Base-by-base conservation (phyloP, 2,888 invertebrate species). In the Molorchus minor region DNA sequence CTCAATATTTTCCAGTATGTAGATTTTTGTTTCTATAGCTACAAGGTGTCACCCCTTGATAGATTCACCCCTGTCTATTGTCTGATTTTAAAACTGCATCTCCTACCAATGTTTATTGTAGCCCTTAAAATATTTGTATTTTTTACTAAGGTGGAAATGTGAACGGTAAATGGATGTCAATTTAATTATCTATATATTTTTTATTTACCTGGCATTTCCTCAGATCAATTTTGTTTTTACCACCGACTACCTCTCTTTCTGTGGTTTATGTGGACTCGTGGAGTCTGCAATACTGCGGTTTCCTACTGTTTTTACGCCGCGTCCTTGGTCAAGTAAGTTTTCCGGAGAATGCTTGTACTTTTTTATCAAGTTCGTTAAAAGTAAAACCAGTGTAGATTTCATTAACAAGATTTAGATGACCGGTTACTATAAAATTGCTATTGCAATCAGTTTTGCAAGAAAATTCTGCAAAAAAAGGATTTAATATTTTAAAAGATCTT, bases 241-340 rank as follows among this genome's bases (percentile, higher is more conserved):
- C 33, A 33, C 12, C 33, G 33, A 21, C 29, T 29, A 29, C 44
- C 44, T 44, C 29, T 29, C 29, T 44, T 29, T 33, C n/a, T 44
- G 44, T 44, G 44, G 44, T 44, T 44, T 5, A n/a, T 12, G 33
- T 33, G n/a, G n/a, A 16, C 16, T 19, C 15, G 38, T 38, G 44
- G 44, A 44, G 25, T 44, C 44, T 16, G 44, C 29, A 44, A 44
- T 29, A 44, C 1, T 20, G 44, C 8, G 44, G 29, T 44, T 44
- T 44, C 13, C 13, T 29, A 44, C 8, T 44, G 25, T 44, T 13
- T 12, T 16, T 2, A 15, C 16, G 15, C 3, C 29, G 12, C 16
- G 44, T 44, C 44, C 44, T 44, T 44, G 44, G 25, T 29, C 8
- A 1, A 13, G 2, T 25, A 12, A 8, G 15, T 29, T 44, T 44